phyloP scores from a whole-genome alignment of 2,888 invertebrate species.

The Orthonevra nobilis region DNA sequence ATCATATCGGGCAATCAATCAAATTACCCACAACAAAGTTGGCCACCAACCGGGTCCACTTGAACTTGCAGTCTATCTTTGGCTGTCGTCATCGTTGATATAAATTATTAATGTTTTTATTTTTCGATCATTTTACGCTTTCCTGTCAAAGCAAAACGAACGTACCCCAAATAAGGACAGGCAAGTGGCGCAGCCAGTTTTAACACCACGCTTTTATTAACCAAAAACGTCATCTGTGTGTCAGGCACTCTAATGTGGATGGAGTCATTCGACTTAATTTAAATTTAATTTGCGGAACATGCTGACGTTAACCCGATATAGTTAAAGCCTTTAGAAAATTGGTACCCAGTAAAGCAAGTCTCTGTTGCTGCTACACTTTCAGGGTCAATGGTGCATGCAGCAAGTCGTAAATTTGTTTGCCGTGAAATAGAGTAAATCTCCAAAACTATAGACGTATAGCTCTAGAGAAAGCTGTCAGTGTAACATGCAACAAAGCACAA shows the following conservation, averaged over 20 bases:
- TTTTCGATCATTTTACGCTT: conserved; percentile 58
- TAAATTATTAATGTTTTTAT: conserved; percentile 41
- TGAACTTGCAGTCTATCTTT: conserved; percentile 58
- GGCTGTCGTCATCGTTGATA: conserved; percentile 32
- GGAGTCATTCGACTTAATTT: conserved; percentile 8
- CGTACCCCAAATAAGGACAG: conserved; percentile 45
- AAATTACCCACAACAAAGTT: background rate
- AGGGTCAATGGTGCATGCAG: conserved; percentile 49
- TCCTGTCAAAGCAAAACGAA: conserved; percentile 48
- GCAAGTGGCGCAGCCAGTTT: conserved; percentile 36
- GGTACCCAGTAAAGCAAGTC: background rate
- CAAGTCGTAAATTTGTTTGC: conserved; percentile 34
- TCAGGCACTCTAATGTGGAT: conserved; percentile 22
- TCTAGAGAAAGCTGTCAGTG: conserved; percentile 26
- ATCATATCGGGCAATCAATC: conserved; percentile 35
- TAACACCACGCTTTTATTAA: conserved; percentile 37
- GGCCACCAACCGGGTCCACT: conserved; percentile 34
- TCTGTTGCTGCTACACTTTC: conserved; percentile 10
- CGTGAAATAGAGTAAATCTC: conserved; percentile 8
- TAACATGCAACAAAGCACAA: conserved; percentile 27
- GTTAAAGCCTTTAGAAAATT: conserved; percentile 1
- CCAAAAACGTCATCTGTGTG: conserved; percentile 8
- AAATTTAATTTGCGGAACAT: conserved; percentile 10
- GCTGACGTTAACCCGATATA: background rate
- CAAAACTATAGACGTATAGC: conserved; percentile 4